Conservation (phyloP, 2,113 vertebrate species). For the Terrapene triunguis region DNA sequence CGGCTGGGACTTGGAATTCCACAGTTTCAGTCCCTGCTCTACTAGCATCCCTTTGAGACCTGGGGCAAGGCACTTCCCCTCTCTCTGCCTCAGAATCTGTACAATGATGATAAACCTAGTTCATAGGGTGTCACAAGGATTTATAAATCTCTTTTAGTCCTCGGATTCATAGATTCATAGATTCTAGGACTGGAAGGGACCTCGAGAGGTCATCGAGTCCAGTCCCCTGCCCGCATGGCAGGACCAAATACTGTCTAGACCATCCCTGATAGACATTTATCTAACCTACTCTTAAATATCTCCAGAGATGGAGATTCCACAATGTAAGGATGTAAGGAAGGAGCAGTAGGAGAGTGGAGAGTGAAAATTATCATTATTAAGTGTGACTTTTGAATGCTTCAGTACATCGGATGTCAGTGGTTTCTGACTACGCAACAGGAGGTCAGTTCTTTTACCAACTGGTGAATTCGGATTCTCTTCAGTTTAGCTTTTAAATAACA, state of each 20-base stretch:
- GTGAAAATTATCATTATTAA: background rate
- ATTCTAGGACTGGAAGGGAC: too few species aligned
- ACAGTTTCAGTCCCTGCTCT: background rate
- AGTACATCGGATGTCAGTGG: background rate
- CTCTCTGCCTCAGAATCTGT: background rate
- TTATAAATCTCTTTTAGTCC: background rate
- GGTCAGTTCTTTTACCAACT: background rate
- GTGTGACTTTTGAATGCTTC: background rate
- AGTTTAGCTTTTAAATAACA: background rate
- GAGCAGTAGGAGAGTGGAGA: accelerated
- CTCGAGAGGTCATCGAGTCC: too few species aligned
- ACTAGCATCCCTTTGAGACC: background rate
- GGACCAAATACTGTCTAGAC: too few species aligned
- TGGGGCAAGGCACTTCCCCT: background rate
- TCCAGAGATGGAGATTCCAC: too few species aligned
- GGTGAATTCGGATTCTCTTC: background rate
- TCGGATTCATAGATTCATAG: too few species aligned
- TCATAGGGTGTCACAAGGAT: background rate
- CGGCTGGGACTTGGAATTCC: background rate
- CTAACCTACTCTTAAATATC: too few species aligned
- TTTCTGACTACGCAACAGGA: background rate
- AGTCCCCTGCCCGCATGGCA: too few species aligned
- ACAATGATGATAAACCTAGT: background rate
- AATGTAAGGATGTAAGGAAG: too few species aligned
- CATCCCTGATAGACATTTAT: too few species aligned